phyloP scores from a whole-genome alignment of 2,888 invertebrate genomes.

The Leucoma salicis region DNA sequence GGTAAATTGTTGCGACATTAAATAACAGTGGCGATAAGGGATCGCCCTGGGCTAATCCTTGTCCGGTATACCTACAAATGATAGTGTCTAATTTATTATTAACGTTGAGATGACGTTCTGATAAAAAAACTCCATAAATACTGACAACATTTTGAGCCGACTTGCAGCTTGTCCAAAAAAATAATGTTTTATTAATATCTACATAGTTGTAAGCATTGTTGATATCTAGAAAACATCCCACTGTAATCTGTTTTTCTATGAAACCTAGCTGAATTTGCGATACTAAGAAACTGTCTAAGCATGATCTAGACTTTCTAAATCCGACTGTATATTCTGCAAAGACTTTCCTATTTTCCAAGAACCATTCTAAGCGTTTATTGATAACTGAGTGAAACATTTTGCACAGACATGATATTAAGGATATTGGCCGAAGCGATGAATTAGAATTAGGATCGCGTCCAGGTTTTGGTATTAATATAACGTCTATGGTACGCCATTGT shows the following conservation, averaged over 20 bases:
- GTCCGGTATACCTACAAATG: not conserved
- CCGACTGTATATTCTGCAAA: not conserved
- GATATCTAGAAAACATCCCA: not conserved
- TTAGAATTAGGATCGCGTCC: not conserved
- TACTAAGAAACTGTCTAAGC: not conserved
- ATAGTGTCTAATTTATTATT: too few species aligned
- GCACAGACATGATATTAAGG: constrained; percentile 3
- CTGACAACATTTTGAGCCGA: not conserved
- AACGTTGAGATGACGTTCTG: not conserved
- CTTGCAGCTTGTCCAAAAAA: not conserved
- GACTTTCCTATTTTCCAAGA: not conserved
- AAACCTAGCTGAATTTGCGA: not conserved
- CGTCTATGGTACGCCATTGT: not conserved
- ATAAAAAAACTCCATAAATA: not conserved
- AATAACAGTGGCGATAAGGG: not conserved
- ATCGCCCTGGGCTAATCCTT: not conserved
- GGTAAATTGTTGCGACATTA: not conserved
- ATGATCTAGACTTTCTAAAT: constrained; percentile 5
- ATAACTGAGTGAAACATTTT: constrained; percentile 7
- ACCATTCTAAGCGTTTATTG: constrained; percentile 5
- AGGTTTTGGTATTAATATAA: not conserved
- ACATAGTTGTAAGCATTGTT: not conserved
- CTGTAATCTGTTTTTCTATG: not conserved
- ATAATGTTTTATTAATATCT: not conserved
- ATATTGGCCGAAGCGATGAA: not conserved